These are phyloP conservation scores for Drosophila kanekoi DNA, from an alignment of 2,888 invertebrate species.

Conservation along the genomic window DNA sequence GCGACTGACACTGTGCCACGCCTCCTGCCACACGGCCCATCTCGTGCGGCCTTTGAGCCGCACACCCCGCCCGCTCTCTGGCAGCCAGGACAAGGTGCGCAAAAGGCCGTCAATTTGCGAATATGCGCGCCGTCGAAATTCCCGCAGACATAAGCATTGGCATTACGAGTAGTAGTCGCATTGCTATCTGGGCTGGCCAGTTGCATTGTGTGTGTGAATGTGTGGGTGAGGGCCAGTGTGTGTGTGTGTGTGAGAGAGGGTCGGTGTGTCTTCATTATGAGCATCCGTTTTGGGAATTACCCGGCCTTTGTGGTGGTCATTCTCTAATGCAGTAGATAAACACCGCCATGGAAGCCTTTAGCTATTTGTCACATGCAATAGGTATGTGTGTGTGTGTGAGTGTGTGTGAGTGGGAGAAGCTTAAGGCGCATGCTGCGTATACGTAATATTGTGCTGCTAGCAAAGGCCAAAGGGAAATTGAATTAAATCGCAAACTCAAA, in stretches of 20 bases:
- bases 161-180: conserved; percentile 30
- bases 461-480: conserved; percentile 43
- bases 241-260: neutral
- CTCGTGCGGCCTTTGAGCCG: conserved; percentile 10
- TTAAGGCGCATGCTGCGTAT: conserved; percentile 42
- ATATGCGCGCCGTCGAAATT: conserved; percentile 69
- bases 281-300: conserved; percentile 22
- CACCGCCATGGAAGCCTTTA: conserved; percentile 60
- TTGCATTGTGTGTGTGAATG: conserved; percentile 40
- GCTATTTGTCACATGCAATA: conserved; percentile 66
- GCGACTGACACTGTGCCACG: conserved; percentile 45
- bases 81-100: conserved; percentile 31
- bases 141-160: conserved; percentile 49
- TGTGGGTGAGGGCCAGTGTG: conserved; percentile 4
- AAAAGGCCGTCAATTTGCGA: conserved; percentile 65
- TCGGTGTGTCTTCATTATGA: conserved; percentile 19
- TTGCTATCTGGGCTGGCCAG: conserved; percentile 37
- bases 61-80: neutral
- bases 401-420: conserved; percentile 1
- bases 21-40: conserved; percentile 8
- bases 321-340: conserved; percentile 71
- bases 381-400: neutral
- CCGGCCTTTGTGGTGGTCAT: conserved; percentile 18
- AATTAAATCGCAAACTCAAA: conserved; percentile 50
- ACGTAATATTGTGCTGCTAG: conserved; percentile 15